These are phyloP conservation scores for Beaufortia kweichowensis DNA, from an alignment of 2,113 vertebrate genomes.

Conservation along the genomic window DNA sequence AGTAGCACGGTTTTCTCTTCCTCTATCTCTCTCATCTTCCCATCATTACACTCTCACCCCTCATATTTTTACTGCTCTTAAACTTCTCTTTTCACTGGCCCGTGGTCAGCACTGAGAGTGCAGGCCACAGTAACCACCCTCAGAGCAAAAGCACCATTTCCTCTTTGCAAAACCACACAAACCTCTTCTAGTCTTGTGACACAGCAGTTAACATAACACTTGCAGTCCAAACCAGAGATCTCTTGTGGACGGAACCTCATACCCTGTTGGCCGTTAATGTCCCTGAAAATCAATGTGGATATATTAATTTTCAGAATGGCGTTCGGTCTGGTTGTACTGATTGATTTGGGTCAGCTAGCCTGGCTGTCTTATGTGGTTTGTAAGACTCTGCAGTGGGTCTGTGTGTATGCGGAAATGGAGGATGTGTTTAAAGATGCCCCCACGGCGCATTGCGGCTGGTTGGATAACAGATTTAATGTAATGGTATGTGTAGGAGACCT, in stretches of 20 bases:
- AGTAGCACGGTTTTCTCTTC: not conserved
- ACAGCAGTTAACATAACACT: slow-evolving; percentile 43
- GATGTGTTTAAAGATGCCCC: slow-evolving; percentile 49
- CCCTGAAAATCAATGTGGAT: slow-evolving; percentile 39
- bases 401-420: slow-evolving; percentile 37
- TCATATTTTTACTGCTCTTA: slow-evolving; percentile 7
- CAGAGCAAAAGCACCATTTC: slow-evolving; percentile 57
- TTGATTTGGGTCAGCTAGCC: slow-evolving; percentile 30
- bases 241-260: slow-evolving; percentile 25
- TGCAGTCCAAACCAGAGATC: not conserved
- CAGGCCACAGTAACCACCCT: slow-evolving; percentile 43
- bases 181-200: slow-evolving; percentile 38
- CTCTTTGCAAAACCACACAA: slow-evolving; percentile 49
- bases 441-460: slow-evolving; percentile 18
- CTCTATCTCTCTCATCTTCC: slow-evolving; percentile 15
- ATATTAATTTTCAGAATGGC: slow-evolving; percentile 26
- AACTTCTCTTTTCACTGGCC: slow-evolving; percentile 15
- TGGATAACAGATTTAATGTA: slow-evolving; percentile 54
- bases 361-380: slow-evolving; percentile 30
- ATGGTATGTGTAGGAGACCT: slow-evolving; percentile 49
- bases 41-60: not conserved
- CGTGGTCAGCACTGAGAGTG: slow-evolving; percentile 44
- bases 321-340: slow-evolving; percentile 10
- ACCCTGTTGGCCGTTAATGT: slow-evolving; percentile 30
- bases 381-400: slow-evolving; percentile 18